Percentiles rank a stretch among this genome's conserved stretches.
Evolutionary conservation across 2,888 invertebrate species (phyloP).

Genomic region (Melikaiella ostensackeni): DNA sequence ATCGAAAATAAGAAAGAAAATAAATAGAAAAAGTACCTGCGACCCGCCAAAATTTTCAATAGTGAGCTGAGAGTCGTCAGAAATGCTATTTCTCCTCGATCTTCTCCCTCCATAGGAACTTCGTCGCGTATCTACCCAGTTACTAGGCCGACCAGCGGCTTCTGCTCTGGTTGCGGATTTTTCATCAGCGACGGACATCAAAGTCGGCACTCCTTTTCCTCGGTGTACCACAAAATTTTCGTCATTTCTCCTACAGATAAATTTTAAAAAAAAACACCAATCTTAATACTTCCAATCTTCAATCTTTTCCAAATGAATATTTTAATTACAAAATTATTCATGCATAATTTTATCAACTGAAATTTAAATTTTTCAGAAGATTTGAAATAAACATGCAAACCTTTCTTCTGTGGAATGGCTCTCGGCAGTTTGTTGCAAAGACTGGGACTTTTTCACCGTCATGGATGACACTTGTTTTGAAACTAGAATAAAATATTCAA

Average conservation of each 20-base stretch:
- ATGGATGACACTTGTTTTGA: conserved; percentile 71
- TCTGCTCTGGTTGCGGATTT: conserved; percentile 77
- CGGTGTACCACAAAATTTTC: conserved; percentile 91
- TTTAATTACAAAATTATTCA: too few species aligned
- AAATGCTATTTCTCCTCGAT: conserved; percentile 89
- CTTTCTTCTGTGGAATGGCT: conserved; percentile 73
- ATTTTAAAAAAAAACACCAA: conserved; percentile 6
- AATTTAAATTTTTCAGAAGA: neutral
- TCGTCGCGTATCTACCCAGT: conserved; percentile 87
- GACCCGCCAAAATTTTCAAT: conserved; percentile 96
- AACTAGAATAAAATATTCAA: conserved; percentile 65
- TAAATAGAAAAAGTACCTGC: conserved; percentile 78
- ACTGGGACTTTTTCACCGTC: conserved; percentile 76
- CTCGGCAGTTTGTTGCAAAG: conserved; percentile 74
- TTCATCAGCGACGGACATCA: conserved; percentile 85
- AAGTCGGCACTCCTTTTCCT: conserved; percentile 87
- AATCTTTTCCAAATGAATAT: too few species aligned
- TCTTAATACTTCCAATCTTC: too few species aligned
- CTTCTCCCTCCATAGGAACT: conserved; percentile 89
- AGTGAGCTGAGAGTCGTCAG: conserved; percentile 93
- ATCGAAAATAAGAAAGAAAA: neutral
- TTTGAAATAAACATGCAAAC: conserved; percentile 57
- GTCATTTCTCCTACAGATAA: conserved; percentile 76
- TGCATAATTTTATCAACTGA: neutral
- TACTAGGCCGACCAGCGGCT: conserved; percentile 91